phyloP scores from a whole-genome alignment of 2,888 invertebrate genomes.

The Muschampia plurimacula region DNA sequence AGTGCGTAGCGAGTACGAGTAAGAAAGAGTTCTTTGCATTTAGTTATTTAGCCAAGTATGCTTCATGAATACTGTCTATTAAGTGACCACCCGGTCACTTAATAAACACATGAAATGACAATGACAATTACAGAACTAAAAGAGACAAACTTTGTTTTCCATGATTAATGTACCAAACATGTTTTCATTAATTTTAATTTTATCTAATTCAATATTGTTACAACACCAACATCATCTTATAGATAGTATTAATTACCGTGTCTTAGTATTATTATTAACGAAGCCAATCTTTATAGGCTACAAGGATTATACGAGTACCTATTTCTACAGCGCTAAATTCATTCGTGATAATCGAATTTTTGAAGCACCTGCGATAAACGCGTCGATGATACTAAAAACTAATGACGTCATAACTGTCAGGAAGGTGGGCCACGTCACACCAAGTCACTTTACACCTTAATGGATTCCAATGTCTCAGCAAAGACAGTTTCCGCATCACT shows the following conservation, averaged over 20 bases:
- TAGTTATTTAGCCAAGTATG: no score
- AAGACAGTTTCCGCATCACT: slow-evolving; percentile 81
- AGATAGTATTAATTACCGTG: neutral
- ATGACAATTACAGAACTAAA: no score
- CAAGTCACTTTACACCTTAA: slow-evolving; percentile 75
- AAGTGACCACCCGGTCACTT: no score
- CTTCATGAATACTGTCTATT: no score
- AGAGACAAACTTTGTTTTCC: no score
- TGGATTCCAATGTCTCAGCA: slow-evolving; percentile 71
- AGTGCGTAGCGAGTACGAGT: no score
- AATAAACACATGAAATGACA: no score
- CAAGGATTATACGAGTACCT: neutral
- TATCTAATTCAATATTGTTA: no score
- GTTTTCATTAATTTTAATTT: no score
- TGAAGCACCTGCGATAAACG: slow-evolving; percentile 42
- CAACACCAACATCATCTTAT: no score
- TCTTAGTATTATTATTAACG: neutral
- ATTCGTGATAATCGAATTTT: slow-evolving; percentile 37
- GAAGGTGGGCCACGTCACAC: slow-evolving; percentile 56
- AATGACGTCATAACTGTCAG: slow-evolving; percentile 41
- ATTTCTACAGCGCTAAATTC: slow-evolving; percentile 40
- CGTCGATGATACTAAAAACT: slow-evolving; percentile 47
- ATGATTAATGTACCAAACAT: no score
- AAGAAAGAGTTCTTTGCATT: no score
- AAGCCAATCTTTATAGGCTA: slow-evolving; percentile 2